Evolutionary conservation across 1,140 invertebrate genomes (phyloP), one percentile per base, ranked within the genome.

Genomic region (Orussus abietinus): DNA sequence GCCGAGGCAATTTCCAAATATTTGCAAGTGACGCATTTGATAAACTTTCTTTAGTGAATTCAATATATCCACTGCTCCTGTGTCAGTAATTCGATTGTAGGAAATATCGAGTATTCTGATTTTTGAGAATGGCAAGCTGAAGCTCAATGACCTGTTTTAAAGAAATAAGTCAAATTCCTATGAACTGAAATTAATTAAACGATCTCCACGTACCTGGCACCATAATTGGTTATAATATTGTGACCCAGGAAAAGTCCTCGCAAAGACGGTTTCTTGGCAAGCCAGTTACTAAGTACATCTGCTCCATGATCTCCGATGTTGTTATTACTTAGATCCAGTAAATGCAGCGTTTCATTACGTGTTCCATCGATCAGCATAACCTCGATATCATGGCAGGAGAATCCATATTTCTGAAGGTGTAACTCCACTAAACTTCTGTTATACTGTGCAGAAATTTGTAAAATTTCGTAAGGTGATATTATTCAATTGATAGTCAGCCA

Each of bases 311-410:
- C 75, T 1, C 75, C 76, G 3, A 81, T 75, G 45, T 62, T 74
- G 45, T 82, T 82, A 38, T 59, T 75, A 3, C 68, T 72, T 10
- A 82, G 58, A 64, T 82, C 77, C 5, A 82, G 53, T 17, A 77
- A 61, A 12, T 61, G 37, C 12, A 82, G 49, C 0, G 72, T 74
- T 17, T 56, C 64, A 46, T 81, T 80, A 5, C 45, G 34, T 22
- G 49, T 47, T 30, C 79, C 59, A 14, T 80, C 77, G 29, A 60
- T 45, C 6, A 75, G 46, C 43, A 82, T 55, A 21, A 64, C 68
- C 51, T 80, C 77, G 2, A 80, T 59, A 49, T 80, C 77, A 31
- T 80, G 78, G 0, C 74, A 74, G 15, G 69, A 69, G 13, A 82
- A 73, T 43, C 70, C 52, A 42, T 75, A 80, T 44, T 81, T 82